Percentiles rank a stretch among this genome's conserved stretches.
Conservation (phyloP, 2,113 vertebrate species). For the Carollia perspicillata region DNA sequence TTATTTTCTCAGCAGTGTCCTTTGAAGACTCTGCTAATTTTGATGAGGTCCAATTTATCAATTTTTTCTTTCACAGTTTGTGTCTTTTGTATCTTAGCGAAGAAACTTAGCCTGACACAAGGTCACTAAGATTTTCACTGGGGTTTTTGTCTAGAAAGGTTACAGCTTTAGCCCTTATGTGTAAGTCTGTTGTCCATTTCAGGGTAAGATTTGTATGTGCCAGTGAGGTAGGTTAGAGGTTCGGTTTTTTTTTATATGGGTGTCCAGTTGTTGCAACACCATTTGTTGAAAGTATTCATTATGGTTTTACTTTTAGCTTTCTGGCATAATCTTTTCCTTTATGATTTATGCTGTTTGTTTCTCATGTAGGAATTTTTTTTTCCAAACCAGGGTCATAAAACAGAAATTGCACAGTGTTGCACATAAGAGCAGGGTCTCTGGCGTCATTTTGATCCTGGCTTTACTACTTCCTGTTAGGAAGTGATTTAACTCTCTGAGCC, state of each 20-base stretch:
- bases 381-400: not conserved
- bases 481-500: not conserved
- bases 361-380: not conserved
- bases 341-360: not conserved
- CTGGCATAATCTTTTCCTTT: not conserved
- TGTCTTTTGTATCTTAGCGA: not conserved
- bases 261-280: not conserved
- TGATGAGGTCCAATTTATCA: not conserved
- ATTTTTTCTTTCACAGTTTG: not conserved
- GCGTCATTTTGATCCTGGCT: not conserved
- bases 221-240: not conserved
- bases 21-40: constrained; percentile 2
- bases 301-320: constrained; percentile 16
- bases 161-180: not conserved
- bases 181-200: not conserved
- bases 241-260: not conserved
- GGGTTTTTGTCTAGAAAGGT: not conserved
- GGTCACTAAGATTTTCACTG: not conserved
- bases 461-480: not conserved
- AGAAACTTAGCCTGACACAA: not conserved
- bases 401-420: not conserved
- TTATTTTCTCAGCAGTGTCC: not conserved
- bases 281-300: not conserved
- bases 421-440: not conserved
- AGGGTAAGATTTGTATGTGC: not conserved